Base-by-base conservation (phyloP, 1,140 invertebrate genomes). In the Platorchestia sp. region DNA sequence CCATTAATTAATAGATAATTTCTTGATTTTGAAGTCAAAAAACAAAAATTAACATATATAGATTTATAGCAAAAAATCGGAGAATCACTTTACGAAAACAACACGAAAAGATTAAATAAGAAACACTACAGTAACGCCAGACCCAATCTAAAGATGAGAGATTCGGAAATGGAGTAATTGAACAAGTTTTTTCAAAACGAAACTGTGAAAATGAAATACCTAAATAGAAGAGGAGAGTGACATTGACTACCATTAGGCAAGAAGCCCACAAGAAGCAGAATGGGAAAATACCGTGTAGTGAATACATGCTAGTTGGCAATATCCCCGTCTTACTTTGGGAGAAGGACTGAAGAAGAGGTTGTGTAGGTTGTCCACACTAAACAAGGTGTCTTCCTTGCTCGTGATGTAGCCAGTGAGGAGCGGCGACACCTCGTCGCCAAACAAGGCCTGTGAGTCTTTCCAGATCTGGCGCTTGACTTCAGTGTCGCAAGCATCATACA, bases 391-490 rank as follows among this genome's bases (percentile, higher is more conserved):
- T 97, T 99, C 99, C 97, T 99, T 99, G 97, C 99, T 99, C 97
- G 98, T 98, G 51, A 99, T 99, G 96, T 99, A 99, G 97, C 98
- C 98, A 96, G 98, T 99, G 42, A 99, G 97, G 51, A 99, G 97
- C 16, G 99, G 99, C 22, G 99, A 99, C 0, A 99, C 99, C 98
- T 99, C 99, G 97, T 99, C 99, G 43, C 99, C 99, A 97, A 99
- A 99, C 75, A 99, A 97, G 51, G 98, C 98, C 97, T 99, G 99
- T 97, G 99, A 99, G 96, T 99, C 99, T 97, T 99, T 99, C 99
- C 99, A 99, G 95, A 99, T 99, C 97, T 99, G 99, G 93, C 99
- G 97, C 97, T 99, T 99, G 0, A 99, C 99, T 97, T 99, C 99
- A 3, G 99, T 99, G 96, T 99, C 99, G 43, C 99, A 99, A 96